Base-by-base conservation (phyloP, 2,888 invertebrate genomes). In the Girardia tigrina region DNA sequence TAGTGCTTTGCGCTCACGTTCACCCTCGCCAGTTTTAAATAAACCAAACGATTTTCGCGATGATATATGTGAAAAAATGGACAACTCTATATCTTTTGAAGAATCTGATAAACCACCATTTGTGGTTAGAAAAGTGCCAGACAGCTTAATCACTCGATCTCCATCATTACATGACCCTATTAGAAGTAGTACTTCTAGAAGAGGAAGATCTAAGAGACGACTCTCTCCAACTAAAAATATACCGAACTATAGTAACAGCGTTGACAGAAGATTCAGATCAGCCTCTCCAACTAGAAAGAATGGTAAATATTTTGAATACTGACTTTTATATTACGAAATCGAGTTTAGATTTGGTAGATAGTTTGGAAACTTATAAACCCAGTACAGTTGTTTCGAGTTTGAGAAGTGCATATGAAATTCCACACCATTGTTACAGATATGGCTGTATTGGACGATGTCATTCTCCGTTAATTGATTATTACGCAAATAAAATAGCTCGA, bases 31-130 rank as follows among this genome's bases (percentile, higher is more conserved):
- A 8, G n/a, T 56, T 2, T 20, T 56, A 16, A 56, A 4, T 16
- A 56, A 56, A 16, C 23, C 56, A 56, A 56, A 56, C 23, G 56
- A 56, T 56, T 56, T 20, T 16, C 56, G 56, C 23, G 56, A 56
- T 56, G 56, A 56, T 56, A 6, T n/a, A 20, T n/a, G 56, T 20
- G 16, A 8, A 8, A 36, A 36, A 36, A n/a, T n/a, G n/a, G 36
- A 36, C 16, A 36, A 36, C 16, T 8, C 8, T 8, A 36, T 36
- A 16, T 12, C 8, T 36, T 56, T 12, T 56, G 56, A 56, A 20
- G 56, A 56, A 12, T 56, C 27, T 42, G 72, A 42, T 27, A 29
- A 42, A n/a, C 72, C 72, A 4, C 72, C 72, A 42, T 72, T 72
- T 72, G 72, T 72, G 12, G 72, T 72, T 1, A 29, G 72, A 42